phyloP scores from a whole-genome alignment of 2,797 vertebrate genomes.

The Onychomys torridus region DNA sequence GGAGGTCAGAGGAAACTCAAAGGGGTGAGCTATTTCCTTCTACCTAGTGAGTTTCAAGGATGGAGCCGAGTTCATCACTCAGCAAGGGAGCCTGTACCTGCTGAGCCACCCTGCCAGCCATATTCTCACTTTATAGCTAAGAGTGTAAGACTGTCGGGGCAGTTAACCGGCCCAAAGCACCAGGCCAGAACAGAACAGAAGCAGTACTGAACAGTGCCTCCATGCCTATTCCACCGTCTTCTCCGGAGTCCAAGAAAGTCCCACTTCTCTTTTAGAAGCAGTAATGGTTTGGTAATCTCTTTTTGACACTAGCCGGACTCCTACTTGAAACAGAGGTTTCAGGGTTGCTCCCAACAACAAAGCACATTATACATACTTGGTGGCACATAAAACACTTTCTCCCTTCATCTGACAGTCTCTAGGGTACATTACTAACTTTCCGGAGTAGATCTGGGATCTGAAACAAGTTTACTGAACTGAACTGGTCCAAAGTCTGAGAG shows the following conservation, averaged over 20 bases:
- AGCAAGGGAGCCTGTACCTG: neutral
- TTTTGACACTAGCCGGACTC: neutral
- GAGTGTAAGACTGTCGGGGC: too few species aligned
- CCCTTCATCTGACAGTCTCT: neutral
- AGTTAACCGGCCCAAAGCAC: neutral
- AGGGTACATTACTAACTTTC: neutral
- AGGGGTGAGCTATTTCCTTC: neutral
- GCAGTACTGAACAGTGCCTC: neutral
- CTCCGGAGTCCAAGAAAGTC: neutral
- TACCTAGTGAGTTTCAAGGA: neutral
- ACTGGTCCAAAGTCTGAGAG: neutral
- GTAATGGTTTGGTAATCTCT: neutral
- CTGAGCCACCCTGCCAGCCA: neutral
- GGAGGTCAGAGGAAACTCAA: neutral
- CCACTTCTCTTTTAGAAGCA: neutral
- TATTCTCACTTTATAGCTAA: neutral
- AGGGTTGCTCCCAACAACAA: constrained; percentile 4
- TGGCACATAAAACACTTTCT: neutral
- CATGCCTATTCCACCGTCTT: neutral
- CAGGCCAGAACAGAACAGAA: neutral
- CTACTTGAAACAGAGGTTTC: neutral
- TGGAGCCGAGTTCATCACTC: neutral
- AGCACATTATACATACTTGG: neutral
- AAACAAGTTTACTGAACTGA: neutral
- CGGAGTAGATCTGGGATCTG: neutral